These are phyloP conservation scores for Cydia pomonella DNA, from an alignment of 1,140 invertebrate genomes.

Conservation along the genomic window DNA sequence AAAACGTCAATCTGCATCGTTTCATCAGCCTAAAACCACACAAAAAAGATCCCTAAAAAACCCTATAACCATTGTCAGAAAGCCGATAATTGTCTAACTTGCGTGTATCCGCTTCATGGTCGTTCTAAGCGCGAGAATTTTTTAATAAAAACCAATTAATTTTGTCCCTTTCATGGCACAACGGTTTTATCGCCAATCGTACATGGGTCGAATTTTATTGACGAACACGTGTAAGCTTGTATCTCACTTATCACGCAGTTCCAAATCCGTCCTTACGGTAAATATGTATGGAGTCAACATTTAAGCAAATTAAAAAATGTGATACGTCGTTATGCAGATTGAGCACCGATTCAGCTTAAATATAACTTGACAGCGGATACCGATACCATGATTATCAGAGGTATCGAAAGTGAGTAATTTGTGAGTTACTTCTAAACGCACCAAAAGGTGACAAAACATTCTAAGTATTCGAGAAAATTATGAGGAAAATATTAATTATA, in stretches of 20 bases:
- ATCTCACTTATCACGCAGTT: not conserved
- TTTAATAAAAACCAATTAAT: constrained; percentile 30
- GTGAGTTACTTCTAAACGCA: not conserved
- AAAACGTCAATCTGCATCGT: not conserved
- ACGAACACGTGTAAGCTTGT: not conserved
- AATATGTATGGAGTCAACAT: not conserved
- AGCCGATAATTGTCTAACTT: not conserved
- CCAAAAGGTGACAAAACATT: no score
- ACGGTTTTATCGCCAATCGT: constrained; percentile 20
- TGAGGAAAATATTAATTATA: no score
- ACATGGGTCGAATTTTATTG: constrained; percentile 7
- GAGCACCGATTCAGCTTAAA: not conserved
- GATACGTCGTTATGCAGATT: not conserved
- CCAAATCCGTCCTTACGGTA: not conserved
- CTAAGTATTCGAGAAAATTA: no score
- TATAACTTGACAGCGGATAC: constrained; percentile 17
- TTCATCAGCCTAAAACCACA: not conserved
- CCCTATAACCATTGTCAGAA: not conserved
- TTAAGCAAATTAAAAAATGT: not conserved
- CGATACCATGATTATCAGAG: not conserved
- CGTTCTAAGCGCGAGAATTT: constrained; percentile 5
- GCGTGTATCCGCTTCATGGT: not conserved
- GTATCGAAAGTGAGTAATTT: not conserved
- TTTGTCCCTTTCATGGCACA: constrained; percentile 22
- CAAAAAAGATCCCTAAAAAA: not conserved